Percentiles rank a stretch among this genome's conserved stretches.
Evolutionary conservation across 2,113 vertebrate genomes (phyloP).

Genomic region (Anthoscopus minutus): DNA sequence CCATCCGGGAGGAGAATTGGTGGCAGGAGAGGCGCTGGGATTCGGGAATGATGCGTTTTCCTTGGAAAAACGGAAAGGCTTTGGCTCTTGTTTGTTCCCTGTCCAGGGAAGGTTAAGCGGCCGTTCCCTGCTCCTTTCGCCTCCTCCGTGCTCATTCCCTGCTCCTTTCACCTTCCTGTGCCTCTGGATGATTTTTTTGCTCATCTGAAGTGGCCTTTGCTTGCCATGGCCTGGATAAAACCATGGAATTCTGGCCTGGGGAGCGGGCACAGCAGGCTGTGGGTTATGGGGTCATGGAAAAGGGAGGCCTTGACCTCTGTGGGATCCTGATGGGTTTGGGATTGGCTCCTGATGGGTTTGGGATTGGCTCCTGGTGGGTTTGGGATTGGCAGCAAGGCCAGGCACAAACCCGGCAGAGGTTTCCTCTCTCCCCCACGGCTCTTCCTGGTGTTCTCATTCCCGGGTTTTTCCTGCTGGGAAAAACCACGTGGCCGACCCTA

Average conservation of each 20-base stretch:
- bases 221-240: fast-evolving
- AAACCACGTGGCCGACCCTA: fast-evolving
- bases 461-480: background rate
- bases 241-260: background rate
- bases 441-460: background rate
- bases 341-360: background rate
- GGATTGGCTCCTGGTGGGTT: background rate
- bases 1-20: fast-evolving
- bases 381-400: background rate
- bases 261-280: background rate
- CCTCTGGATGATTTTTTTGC: background rate
- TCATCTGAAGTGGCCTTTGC: background rate
- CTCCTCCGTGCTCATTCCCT: background rate
- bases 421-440: background rate
- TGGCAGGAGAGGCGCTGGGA: background rate
- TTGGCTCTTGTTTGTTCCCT: background rate
- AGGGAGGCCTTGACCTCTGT: background rate
- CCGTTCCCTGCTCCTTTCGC: background rate
- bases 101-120: background rate
- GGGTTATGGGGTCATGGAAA: background rate
- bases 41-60: fast-evolving
- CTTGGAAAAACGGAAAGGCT: background rate
- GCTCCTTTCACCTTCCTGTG: background rate
- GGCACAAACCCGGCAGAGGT: background rate
- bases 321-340: background rate